Percentiles rank a stretch among this genome's conserved stretches.
Conservation (phyloP, 2,888 invertebrate genomes). For the Cheilosia scutellata region DNA sequence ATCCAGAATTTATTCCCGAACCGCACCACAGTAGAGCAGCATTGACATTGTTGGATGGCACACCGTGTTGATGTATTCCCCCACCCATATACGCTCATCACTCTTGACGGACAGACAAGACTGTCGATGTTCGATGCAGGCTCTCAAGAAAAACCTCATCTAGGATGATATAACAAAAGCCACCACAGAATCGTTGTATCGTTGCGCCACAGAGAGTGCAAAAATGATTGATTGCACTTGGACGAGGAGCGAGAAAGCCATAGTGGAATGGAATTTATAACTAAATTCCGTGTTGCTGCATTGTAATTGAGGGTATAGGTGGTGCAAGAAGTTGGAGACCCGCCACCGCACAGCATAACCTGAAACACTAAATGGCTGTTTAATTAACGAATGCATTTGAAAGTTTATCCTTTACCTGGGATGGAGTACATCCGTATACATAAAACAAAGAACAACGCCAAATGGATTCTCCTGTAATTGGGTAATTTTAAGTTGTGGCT, state of each 20-base stretch:
- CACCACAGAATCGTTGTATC: slow-evolving; percentile 30
- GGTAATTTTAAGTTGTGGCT: slow-evolving; percentile 67
- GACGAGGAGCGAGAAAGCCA: slow-evolving; percentile 17
- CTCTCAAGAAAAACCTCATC: slow-evolving; percentile 7
- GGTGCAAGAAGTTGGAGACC: neutral
- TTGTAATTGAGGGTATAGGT: slow-evolving; percentile 12
- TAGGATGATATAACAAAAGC: slow-evolving; percentile 52
- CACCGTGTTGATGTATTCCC: slow-evolving; percentile 47
- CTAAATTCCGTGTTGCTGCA: slow-evolving; percentile 26
- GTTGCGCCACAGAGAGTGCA: slow-evolving; percentile 9
- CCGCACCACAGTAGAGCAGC: neutral
- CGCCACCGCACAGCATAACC: neutral
- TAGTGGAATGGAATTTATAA: slow-evolving; percentile 51
- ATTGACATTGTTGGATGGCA: slow-evolving; percentile 59
- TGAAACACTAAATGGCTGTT: slow-evolving; percentile 62
- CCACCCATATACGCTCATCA: slow-evolving; percentile 13
- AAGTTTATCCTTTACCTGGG: slow-evolving; percentile 58
- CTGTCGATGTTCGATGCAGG: slow-evolving; percentile 16
- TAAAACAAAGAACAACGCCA: slow-evolving; percentile 47
- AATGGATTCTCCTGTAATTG: slow-evolving; percentile 67
- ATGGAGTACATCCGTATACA: neutral
- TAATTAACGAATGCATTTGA: slow-evolving; percentile 68
- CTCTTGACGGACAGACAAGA: slow-evolving; percentile 17
- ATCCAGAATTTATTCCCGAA: slow-evolving; percentile 22
- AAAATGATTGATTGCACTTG: slow-evolving; percentile 65